Evolutionary conservation across 2,797 vertebrate genomes (phyloP).

Genomic region (Scyliorhinus canicula): DNA sequence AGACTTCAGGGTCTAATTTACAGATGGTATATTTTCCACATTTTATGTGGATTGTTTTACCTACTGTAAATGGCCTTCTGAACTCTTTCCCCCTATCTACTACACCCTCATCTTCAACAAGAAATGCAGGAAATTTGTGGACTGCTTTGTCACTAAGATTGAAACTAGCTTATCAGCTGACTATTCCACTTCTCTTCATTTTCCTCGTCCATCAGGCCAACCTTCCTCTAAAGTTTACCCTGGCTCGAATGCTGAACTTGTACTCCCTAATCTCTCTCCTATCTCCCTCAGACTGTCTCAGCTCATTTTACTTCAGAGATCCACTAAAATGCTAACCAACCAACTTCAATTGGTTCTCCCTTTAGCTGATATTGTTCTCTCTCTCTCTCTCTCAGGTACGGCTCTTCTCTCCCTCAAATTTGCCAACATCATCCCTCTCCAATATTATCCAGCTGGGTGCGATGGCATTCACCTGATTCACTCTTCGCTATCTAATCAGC

Average conservation of each 20-base stretch:
- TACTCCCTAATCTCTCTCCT: background rate
- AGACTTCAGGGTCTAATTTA: too few relatives aligned
- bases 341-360: background rate
- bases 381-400: background rate
- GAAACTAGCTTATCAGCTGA: background rate
- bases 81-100: too few relatives aligned
- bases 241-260: background rate
- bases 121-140: background rate
- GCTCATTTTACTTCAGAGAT: too few relatives aligned
- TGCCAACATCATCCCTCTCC: background rate
- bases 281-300: background rate
- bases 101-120: background rate
- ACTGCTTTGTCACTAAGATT: background rate
- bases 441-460: background rate
- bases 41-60: too few relatives aligned
- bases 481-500: background rate
- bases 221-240: background rate
- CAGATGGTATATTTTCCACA: too few relatives aligned
- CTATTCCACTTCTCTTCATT: background rate
- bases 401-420: background rate
- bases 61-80: too few relatives aligned
- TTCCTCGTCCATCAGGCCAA: background rate
- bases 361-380: background rate
- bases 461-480: background rate
- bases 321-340: background rate